Evolutionary conservation across 2,113 vertebrate genomes (phyloP), one percentile per base, ranked within the genome.

Genomic region (Climacteris rufus): DNA sequence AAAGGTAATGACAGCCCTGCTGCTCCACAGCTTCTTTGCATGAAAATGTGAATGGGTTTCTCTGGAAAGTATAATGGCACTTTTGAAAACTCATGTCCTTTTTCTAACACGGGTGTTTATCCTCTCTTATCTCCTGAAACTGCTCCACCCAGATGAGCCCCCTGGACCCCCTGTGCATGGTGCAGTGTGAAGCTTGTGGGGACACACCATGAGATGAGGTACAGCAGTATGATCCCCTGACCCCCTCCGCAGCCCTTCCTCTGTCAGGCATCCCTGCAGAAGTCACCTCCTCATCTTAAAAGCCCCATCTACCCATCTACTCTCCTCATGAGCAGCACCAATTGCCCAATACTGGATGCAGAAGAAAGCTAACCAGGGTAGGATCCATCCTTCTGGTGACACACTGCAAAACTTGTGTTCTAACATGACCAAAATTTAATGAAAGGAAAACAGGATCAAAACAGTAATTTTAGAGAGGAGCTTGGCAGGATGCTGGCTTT

Each of bases 71-170:
- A 82, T 24, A 59, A 42, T 0, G 4, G 10, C 16, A 20, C 39
- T 60, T 81, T 22, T 39, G 56, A 85, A 60, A 54, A 65, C 11
- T 5, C 13, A n/a, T 42, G 15, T 10, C 21, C 18, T 85, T 90
- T 74, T 76, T 72, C 49, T 47, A 11, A 7, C 15, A 28, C 17
- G 22, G 39, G 24, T 69, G 24, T 82, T 75, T 75, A 75, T 52
- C 14, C 37, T 72, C 22, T 54, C 3, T 0, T 63, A 2, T 22
- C 45, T 70, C 33, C 70, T 82, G 72, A 53, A 61, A 56, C 16
- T 6, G 10, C 42, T 54, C 25, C 22, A 57, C 15, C 13, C 0
- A 0, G 24, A 12, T 3, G 1, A 76, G 13, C 7, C 6, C 18
- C 27, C 37, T 35, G 61, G 52, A 27, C 6, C 78, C 15, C 13